phyloP scores from a whole-genome alignment of 2,888 invertebrate genomes.

The Dolichomitus sp. region DNA sequence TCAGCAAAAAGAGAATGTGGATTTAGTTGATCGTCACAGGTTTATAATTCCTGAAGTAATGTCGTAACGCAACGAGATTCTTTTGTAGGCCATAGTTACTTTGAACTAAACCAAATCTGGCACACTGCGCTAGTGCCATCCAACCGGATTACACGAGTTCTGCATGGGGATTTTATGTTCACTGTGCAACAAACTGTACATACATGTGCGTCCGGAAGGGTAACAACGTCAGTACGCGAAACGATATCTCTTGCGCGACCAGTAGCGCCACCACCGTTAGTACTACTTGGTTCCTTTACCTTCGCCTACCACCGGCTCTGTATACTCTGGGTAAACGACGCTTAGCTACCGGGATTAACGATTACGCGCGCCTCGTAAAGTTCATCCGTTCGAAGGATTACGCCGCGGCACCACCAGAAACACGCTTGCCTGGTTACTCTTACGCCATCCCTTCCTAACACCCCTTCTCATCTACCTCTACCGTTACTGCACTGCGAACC shows the following conservation, averaged over 20 bases:
- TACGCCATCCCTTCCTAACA: constrained; percentile 24
- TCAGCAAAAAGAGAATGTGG: neutral
- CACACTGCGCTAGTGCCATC: neutral
- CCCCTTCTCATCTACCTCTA: constrained; percentile 17
- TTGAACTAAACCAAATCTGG: neutral
- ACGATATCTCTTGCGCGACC: constrained; percentile 31
- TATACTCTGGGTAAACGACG: constrained; percentile 60
- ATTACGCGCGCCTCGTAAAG: constrained; percentile 75
- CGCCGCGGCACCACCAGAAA: constrained; percentile 47
- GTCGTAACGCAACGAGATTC: neutral
- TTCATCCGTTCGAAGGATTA: constrained; percentile 74
- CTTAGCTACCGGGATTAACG: constrained; percentile 74
- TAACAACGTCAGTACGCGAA: constrained; percentile 20
- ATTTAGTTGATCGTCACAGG: neutral
- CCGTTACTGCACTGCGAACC: neutral
- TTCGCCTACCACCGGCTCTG: constrained; percentile 38
- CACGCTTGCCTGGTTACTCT: constrained; percentile 27
- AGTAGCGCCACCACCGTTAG: constrained; percentile 31
- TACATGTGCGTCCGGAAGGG: neutral
- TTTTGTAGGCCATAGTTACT: neutral
- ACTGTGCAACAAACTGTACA: neutral
- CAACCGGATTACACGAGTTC: constrained; percentile 21
- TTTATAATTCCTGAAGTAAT: neutral
- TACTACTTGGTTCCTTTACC: constrained; percentile 27
- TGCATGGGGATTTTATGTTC: neutral